Conservation (phyloP, 2,113 vertebrate genomes). For the Sylvicapra grimmia region DNA sequence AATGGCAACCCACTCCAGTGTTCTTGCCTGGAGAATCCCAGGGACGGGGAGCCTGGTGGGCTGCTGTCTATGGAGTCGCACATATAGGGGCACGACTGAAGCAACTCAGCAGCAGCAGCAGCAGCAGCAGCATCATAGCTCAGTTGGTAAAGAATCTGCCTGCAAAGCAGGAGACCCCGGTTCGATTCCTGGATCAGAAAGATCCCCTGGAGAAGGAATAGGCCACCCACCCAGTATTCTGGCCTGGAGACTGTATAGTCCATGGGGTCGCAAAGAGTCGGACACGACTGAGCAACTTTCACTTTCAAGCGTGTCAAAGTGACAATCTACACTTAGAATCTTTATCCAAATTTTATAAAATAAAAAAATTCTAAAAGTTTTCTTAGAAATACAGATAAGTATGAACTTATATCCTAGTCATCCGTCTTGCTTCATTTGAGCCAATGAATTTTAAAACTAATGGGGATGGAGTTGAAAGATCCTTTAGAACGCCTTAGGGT, state of each 20-base stretch:
- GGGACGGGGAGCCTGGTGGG: no score
- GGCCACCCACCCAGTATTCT: not conserved
- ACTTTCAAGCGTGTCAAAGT: not conserved
- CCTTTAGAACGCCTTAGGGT: not conserved
- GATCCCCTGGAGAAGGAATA: not conserved
- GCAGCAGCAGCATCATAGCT: not conserved
- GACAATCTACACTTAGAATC: not conserved
- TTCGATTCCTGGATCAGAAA: not conserved
- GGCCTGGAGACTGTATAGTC: not conserved
- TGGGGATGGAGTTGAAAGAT: not conserved
- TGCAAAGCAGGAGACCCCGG: not conserved
- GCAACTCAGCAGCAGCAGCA: no score
- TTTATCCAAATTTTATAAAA: not conserved
- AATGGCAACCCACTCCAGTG: no score
- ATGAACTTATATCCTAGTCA: not conserved
- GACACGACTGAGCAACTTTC: not conserved
- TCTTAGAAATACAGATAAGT: not conserved
- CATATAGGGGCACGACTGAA: no score
- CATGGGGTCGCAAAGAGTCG: accelerated
- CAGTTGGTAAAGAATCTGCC: not conserved
- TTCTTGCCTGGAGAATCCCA: no score
- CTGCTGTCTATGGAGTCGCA: no score
- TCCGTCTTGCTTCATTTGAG: not conserved
- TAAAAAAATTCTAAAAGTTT: not conserved
- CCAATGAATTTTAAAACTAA: not conserved